Evolutionary conservation across 1,140 invertebrate species (phyloP), one percentile per base, ranked within the genome.

Genomic region (Caenorhabditis brenneri): DNA sequence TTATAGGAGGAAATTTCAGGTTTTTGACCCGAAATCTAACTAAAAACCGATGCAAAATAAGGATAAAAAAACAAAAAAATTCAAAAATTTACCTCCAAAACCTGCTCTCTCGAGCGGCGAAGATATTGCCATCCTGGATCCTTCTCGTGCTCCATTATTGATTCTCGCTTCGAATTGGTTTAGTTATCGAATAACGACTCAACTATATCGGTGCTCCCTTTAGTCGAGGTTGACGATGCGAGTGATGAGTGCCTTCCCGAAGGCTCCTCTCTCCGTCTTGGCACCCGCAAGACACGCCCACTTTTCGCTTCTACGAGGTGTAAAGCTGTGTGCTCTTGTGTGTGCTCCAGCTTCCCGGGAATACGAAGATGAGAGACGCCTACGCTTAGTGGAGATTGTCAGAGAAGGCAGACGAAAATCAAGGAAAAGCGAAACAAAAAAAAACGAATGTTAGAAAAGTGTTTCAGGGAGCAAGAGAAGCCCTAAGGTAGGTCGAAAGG

Each of bases 81-180:
- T 5, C 22, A 82, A 83, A 15, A 80, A 86, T n/a, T n/a, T n/a
- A n/a, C 88, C 53, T 83, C 86, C 16, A 88, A 48, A 29, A 88
- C 80, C 42, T 88, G 86, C 79, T 88, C 88, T 46, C 86, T 79
- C 15, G 84, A 36, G 42, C 86, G 87, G 10, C 84, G 65, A 24
- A 88, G 87, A 81, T 88, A 88, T 65, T 87, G 86, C 88, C 88
- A 89, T 84, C 88, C 88, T 51, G 88, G 88, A 85, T 88, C 88
- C 60, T 88, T 88, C 58, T 87, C 82, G 74, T 86, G 58, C 33
- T 86, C 85, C 78, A 84, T 84, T 33, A 49, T 84, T 58, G 53
- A 55, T 42, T 74, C 65, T 74, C 65, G 65, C 65, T 42, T 74
- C 65, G 22, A 74, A 24, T 42, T 10, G 19, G 4, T 74, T 24